phyloP scores from a whole-genome alignment of 2,888 invertebrate genomes.

The Phyllotreta striolata region DNA sequence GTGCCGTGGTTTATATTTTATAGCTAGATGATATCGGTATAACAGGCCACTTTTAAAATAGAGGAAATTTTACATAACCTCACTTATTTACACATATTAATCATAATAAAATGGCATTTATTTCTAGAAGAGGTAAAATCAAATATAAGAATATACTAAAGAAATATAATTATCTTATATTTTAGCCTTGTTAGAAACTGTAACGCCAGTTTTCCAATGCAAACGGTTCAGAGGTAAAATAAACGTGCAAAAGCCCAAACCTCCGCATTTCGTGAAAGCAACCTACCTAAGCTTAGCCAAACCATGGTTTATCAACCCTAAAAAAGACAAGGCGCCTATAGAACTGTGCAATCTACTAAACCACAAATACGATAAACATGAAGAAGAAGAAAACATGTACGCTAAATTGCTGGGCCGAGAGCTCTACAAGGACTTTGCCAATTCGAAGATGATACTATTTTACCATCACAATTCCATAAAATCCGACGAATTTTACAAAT shows the following conservation, averaged over 20 bases:
- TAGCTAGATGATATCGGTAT: too few relatives aligned
- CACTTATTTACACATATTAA: background rate
- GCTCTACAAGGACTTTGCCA: slow-evolving; percentile 73
- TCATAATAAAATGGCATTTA: slow-evolving; percentile 38
- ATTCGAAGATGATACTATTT: slow-evolving; percentile 75
- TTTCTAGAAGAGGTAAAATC: slow-evolving; percentile 39
- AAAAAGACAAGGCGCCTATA: slow-evolving; percentile 61
- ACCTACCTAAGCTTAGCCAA: slow-evolving; percentile 71
- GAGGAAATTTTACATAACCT: too few relatives aligned
- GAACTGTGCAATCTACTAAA: slow-evolving; percentile 63
- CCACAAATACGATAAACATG: slow-evolving; percentile 41
- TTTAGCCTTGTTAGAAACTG: slow-evolving; percentile 46
- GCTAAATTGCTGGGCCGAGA: slow-evolving; percentile 77
- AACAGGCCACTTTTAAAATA: too few relatives aligned
- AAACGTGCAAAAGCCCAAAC: slow-evolving; percentile 77
- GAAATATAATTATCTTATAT: slow-evolving; percentile 19
- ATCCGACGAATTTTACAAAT: slow-evolving; percentile 71
- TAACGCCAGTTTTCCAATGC: slow-evolving; percentile 58
- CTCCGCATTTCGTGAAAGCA: slow-evolving; percentile 75
- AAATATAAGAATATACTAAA: background rate
- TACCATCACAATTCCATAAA: slow-evolving; percentile 76
- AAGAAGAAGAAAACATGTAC: slow-evolving; percentile 72
- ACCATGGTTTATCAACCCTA: slow-evolving; percentile 67
- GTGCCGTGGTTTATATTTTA: too few relatives aligned
- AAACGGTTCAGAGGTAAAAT: slow-evolving; percentile 78